phyloP scores from a whole-genome alignment of 2,797 vertebrate genomes.

The Babyrousa celebensis region DNA sequence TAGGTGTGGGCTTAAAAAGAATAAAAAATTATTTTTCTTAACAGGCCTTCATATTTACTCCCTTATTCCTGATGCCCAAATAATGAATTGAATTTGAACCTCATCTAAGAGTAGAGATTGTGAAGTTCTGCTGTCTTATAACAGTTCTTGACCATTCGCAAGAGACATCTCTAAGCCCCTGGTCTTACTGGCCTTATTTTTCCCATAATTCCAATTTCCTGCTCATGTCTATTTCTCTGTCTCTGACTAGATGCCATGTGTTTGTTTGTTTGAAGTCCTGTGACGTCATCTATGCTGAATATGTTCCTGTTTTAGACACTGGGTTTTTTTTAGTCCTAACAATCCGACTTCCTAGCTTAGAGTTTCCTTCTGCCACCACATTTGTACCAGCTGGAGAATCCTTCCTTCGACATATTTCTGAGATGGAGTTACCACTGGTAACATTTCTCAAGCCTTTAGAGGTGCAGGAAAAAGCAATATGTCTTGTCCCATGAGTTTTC shows the following conservation, averaged over 20 bases:
- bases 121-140: background rate
- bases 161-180: background rate
- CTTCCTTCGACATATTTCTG: conserved; percentile 9
- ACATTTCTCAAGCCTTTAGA: background rate
- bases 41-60: conserved; percentile 44
- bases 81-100: background rate
- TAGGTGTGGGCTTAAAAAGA: too few relatives aligned
- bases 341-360: background rate
- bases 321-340: background rate
- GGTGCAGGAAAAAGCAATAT: background rate
- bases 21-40: background rate
- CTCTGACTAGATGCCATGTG: background rate
- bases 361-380: background rate
- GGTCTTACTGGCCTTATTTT: background rate
- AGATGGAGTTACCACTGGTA: background rate
- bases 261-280: background rate
- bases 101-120: background rate
- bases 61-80: background rate
- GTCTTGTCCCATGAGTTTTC: background rate
- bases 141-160: background rate
- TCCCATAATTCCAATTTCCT: background rate
- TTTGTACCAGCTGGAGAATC: conserved; percentile 35
- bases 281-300: conserved; percentile 36
- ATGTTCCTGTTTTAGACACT: background rate
- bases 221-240: background rate